Evolutionary conservation across 2,797 vertebrate species (phyloP), one percentile per base, ranked within the genome.

Genomic region (Pteronotus mesoamericanus): DNA sequence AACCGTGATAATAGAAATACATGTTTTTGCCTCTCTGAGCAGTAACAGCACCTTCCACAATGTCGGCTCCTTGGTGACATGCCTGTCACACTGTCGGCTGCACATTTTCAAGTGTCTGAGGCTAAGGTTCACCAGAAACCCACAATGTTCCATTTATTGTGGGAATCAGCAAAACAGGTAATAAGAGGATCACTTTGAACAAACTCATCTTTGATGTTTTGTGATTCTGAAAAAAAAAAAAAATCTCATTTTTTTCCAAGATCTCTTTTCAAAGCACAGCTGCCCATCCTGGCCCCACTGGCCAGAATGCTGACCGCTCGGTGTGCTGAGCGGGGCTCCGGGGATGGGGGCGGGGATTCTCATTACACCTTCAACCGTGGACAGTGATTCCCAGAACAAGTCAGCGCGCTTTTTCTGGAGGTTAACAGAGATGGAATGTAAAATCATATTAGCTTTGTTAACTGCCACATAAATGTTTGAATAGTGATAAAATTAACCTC

Each of bases 1-100:
- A 96, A 74, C 66, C n/a, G 21, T 0, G 24, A 48, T 95, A 95
- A 96, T 95, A 91, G 90, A 53, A 96, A 82, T 92, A 77, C 34
- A 44, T 94, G 72, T 88, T 94, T 95, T 69, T 94, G 61, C 75
- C 53, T 89, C 79, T 95, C 91, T 80, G 66, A 96, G 59, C 83
- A 88, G 86, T 19, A 32, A 44, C 66, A 26, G 55, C 29, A 53
- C 9, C 89, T 94, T 95, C 95, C 75, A 91, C 88, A 97, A 61
- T 84, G 91, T 90, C 96, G 94, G 74, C 95, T 95, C 32, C 48
- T 84, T 22, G 32, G 77, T 94, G 96, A 86, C 3, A 57, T 34
- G 55, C 51, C 44, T 93, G 80, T 97, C 66, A 86, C 69, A n/a
- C 66, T 53, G 39, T 74, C 95, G 94, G 69, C 71, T 93, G 0